These are phyloP conservation scores for Enteromius paludinosus DNA, from an alignment of 2,797 vertebrate species.

Conservation along the genomic window DNA sequence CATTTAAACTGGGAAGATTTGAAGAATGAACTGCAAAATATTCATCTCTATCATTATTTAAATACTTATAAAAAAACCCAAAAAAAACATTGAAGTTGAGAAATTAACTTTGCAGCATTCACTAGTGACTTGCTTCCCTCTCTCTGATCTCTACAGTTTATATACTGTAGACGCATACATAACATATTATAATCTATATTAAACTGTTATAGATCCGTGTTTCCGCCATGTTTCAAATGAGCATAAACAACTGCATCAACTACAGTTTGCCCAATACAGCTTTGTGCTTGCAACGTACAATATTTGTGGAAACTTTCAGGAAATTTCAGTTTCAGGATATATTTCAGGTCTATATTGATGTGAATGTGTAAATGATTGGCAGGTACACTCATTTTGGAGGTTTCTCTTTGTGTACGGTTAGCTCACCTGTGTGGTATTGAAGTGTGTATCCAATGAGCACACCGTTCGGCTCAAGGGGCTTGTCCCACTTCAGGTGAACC, in stretches of 20 bases:
- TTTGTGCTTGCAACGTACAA: background rate
- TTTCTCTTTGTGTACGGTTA: background rate
- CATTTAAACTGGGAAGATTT: background rate
- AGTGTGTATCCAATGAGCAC: constrained; percentile 90
- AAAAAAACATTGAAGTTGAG: background rate
- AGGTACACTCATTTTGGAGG: background rate
- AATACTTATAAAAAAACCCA: background rate
- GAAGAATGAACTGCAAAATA: too few relatives aligned
- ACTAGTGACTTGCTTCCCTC: background rate
- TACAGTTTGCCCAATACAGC: background rate
- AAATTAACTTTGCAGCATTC: background rate
- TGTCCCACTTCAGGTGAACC: constrained; percentile 90
- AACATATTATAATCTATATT: background rate
- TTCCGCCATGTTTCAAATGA: background rate
- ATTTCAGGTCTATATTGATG: background rate
- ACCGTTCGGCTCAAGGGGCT: constrained; percentile 92
- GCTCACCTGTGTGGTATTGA: constrained; percentile 85
- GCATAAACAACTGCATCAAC: background rate
- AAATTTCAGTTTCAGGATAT: too few relatives aligned
- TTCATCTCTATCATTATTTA: background rate
- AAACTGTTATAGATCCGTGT: background rate
- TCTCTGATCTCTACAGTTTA: background rate
- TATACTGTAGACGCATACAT: background rate
- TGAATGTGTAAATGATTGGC: background rate
- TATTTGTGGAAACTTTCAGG: background rate